A percentile compares a stretch with the other conserved stretches of the same genome.
phyloP scores from a whole-genome alignment of 2,888 invertebrate species.

The Aleiodes alternator region DNA sequence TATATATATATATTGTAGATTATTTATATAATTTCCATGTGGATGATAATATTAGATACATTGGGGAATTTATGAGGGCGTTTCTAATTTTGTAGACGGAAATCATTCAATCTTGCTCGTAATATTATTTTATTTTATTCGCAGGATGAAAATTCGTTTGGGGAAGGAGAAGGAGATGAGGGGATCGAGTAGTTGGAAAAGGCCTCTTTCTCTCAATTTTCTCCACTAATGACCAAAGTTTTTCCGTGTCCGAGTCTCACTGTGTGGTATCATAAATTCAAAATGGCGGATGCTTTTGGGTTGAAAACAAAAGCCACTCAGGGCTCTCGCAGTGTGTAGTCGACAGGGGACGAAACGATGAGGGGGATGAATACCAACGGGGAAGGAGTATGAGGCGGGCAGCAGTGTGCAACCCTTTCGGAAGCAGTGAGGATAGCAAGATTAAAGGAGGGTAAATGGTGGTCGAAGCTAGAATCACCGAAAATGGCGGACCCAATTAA shows the following conservation, averaged over 20 bases:
- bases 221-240: conserved; percentile 73
- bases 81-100: conserved; percentile 53
- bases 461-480: conserved; percentile 65
- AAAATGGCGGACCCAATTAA: conserved; percentile 76
- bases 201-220: conserved; percentile 63
- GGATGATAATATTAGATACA: conserved; percentile 38
- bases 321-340: conserved; percentile 59
- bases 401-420: conserved; percentile 55
- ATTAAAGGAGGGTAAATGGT: conserved; percentile 58
- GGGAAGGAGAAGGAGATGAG: not conserved
- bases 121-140: not conserved
- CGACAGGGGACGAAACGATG: conserved; percentile 58
- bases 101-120: conserved; percentile 27
- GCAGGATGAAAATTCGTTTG: not conserved
- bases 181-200: conserved; percentile 32
- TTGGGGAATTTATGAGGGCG: conserved; percentile 52
- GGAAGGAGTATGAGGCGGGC: conserved; percentile 46
- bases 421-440: conserved; percentile 54
- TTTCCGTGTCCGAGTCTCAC: conserved; percentile 73
- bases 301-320: conserved; percentile 75
- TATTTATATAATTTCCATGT: conserved; percentile 1
- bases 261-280: conserved; percentile 73
- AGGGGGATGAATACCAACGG: conserved; percentile 36
- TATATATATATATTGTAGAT: conserved; percentile 8
- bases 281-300: conserved; percentile 73